phyloP scores from a whole-genome alignment of 2,888 invertebrate genomes.

The Xanthorhoe spadicearia region DNA sequence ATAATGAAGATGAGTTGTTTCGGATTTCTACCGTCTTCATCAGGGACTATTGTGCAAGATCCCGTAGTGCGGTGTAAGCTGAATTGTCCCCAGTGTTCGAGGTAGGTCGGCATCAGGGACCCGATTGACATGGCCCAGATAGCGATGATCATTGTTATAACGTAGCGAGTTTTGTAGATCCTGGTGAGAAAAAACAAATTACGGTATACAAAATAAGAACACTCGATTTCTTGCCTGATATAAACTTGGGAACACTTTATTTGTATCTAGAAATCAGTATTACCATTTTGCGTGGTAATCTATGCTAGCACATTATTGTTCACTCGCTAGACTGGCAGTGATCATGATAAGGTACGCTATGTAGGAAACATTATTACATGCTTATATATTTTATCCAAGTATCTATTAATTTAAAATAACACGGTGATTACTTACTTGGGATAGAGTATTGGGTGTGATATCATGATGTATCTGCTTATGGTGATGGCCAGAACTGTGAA shows the following conservation, averaged over 20 bases:
- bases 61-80: slow-evolving; percentile 90
- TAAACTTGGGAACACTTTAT: too few relatives aligned
- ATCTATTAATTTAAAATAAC: too few relatives aligned
- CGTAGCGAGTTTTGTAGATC: slow-evolving; percentile 87
- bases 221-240: too few relatives aligned
- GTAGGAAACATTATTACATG: too few relatives aligned
- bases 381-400: too few relatives aligned
- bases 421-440: slow-evolving; percentile 85
- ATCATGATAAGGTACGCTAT: too few relatives aligned
- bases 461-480: slow-evolving; percentile 93
- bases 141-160: slow-evolving; percentile 88
- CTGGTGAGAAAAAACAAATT: slow-evolving; percentile 71
- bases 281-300: too few relatives aligned
- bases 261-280: too few relatives aligned
- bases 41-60: slow-evolving; percentile 91
- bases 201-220: too few relatives aligned
- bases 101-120: slow-evolving; percentile 88
- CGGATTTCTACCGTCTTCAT: slow-evolving; percentile 87
- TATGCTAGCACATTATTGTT: too few relatives aligned
- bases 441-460: slow-evolving; percentile 91
- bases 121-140: slow-evolving; percentile 90
- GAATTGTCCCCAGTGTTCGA: slow-evolving; percentile 91
- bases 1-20: slow-evolving; percentile 92
- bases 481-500: slow-evolving; percentile 92
- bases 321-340: too few relatives aligned